Conservation (phyloP, 2,888 invertebrate species). For the Schrankia costaestrigalis region DNA sequence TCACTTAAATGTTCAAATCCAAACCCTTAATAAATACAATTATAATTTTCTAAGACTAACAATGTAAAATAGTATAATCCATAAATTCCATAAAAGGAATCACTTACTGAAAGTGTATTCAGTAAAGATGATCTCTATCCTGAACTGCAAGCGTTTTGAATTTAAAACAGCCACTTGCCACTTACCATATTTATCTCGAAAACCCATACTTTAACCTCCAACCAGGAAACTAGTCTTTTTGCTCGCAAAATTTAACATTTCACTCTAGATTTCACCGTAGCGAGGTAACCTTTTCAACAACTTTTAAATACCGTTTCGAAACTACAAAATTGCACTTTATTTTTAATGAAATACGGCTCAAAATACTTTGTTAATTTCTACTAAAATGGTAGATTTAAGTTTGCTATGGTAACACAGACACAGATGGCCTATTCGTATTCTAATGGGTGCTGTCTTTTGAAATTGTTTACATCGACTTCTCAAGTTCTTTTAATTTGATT, state of each 20-base stretch:
- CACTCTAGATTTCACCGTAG: constrained; percentile 11
- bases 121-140: neutral
- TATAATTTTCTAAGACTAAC: too few species aligned
- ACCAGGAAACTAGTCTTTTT: constrained; percentile 7
- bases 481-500: constrained; percentile 7
- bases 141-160: neutral
- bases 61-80: neutral
- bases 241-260: constrained; percentile 17
- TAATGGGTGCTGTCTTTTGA: constrained; percentile 12
- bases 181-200: constrained; percentile 6
- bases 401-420: constrained; percentile 13
- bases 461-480: constrained; percentile 12
- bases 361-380: constrained; percentile 1
- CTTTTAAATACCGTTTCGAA: neutral
- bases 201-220: constrained; percentile 1
- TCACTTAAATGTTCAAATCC: too few species aligned
- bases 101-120: too few species aligned
- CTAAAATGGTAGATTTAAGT: constrained; percentile 12
- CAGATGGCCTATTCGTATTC: constrained; percentile 17
- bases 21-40: too few species aligned
- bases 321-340: neutral
- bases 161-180: constrained; percentile 1
- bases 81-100: constrained; percentile 1
- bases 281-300: constrained; percentile 7
- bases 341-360: neutral